A percentile compares a stretch with the other conserved stretches of the same genome.
phyloP scores from a whole-genome alignment of 2,797 vertebrate genomes.

The Taeniopygia guttata region DNA sequence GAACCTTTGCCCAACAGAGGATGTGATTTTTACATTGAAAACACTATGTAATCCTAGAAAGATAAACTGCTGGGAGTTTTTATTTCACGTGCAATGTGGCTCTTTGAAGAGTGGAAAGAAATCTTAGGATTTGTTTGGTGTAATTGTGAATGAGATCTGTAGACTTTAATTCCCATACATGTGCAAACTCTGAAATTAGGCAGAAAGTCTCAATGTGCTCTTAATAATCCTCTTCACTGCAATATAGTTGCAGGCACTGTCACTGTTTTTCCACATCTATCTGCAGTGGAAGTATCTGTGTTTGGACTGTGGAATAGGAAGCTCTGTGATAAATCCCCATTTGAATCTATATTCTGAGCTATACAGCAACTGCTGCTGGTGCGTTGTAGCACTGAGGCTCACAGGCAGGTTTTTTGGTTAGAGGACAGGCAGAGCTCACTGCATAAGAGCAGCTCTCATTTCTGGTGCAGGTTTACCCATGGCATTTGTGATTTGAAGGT shows the following conservation, averaged over 20 bases:
- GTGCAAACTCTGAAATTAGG: neutral
- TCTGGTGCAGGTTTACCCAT: neutral
- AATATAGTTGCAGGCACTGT: neutral
- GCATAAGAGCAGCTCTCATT: neutral
- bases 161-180: neutral
- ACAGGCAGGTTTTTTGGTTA: neutral
- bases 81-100: neutral
- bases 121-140: neutral
- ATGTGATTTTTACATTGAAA: constrained; percentile 24
- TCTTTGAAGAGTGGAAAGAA: neutral
- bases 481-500: constrained; percentile 42
- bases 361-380: neutral
- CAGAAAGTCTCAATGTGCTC: neutral
- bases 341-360: neutral
- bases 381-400: neutral
- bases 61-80: neutral
- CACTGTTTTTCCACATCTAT: neutral
- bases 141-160: neutral
- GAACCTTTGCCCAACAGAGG: neutral
- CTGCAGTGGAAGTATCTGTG: neutral
- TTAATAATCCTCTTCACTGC: neutral
- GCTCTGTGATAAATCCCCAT: neutral
- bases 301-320: constrained; percentile 20
- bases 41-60: neutral
- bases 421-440: neutral